phyloP scores from a whole-genome alignment of 2,888 invertebrate species.

The Metalampra italica region DNA sequence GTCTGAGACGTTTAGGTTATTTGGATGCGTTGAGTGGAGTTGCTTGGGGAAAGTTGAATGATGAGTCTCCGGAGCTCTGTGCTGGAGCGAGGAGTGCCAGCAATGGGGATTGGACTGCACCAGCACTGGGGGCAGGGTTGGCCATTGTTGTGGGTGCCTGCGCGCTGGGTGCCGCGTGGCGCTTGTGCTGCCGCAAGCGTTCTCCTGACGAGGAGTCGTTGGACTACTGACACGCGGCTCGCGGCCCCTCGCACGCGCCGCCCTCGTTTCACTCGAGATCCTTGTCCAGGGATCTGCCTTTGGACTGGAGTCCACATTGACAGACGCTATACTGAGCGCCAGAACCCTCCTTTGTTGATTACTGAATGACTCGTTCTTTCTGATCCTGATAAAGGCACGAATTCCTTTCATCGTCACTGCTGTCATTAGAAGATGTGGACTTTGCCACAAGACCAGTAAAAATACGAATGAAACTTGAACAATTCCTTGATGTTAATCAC shows the following conservation, averaged over 20 bases:
- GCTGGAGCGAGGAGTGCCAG: constrained; percentile 69
- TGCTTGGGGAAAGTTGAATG: constrained; percentile 78
- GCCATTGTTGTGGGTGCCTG: constrained; percentile 77
- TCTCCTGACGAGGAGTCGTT: constrained; percentile 79
- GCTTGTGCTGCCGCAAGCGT: constrained; percentile 79
- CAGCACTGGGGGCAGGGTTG: constrained; percentile 79
- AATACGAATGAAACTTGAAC: not conserved
- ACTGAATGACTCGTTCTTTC: constrained; percentile 23
- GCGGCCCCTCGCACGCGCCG: constrained; percentile 71
- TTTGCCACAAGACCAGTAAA: too few species aligned
- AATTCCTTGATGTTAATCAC: not conserved
- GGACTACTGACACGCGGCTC: constrained; percentile 80
- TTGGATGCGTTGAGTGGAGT: constrained; percentile 64
- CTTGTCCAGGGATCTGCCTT: constrained; percentile 60
- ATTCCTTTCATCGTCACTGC: too few species aligned
- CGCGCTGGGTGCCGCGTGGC: constrained; percentile 79
- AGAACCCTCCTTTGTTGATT: constrained; percentile 46
- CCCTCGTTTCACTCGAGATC: constrained; percentile 64
- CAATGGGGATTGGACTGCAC: constrained; percentile 80
- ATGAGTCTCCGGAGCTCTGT: constrained; percentile 88
- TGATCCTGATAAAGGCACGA: constrained; percentile 4
- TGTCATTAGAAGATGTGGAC: too few species aligned
- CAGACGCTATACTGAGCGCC: constrained; percentile 71
- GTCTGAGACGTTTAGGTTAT: constrained; percentile 78
- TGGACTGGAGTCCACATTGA: constrained; percentile 78